Evolutionary conservation across 2,113 vertebrate genomes (phyloP), one percentile per base, ranked within the genome.

Genomic region (Tympanuchus pallidicinctus): DNA sequence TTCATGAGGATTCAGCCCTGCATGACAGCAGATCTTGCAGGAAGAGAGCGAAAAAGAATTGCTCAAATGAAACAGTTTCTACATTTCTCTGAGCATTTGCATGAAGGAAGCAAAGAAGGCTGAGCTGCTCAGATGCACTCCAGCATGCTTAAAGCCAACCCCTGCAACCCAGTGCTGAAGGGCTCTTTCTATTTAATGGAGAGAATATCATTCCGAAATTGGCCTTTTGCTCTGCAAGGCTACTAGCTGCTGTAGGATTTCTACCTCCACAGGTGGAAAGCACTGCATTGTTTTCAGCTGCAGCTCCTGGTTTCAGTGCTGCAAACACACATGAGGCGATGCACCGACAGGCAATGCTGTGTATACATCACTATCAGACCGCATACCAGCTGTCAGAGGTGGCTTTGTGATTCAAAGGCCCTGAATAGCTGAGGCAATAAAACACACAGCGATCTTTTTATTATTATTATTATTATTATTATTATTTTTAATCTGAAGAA

Each of bases 401-500:
- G 45, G 42, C n/a, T 28, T 82, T 60, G 20, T 64, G 52, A 75
- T 45, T 74, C 74, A 66, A 66, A 87, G 70, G 28, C 5, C 5
- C 24, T 61, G 34, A 21, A 32, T 22, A 81, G 21, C 45, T 74
- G 32, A 38, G 56, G 40, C 28, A 77, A 16, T 12, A 61, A 82
- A 74, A 79, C 8, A 70, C 4, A 3, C 27, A 30, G 28, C 22
- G 25, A 20, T 61, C 8, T 4, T 24, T 43, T 71, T 52, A 8
- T 52, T 52, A 1, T 0, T 19, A 36, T 64, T 0, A 1, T 0
- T 19, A 36, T 64, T 0, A 38, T 38, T 17, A 1, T 38, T 0
- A 38, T 38, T 17, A 2, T 38, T 6, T 21, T 56, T 30, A 30
- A 54, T 30, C 27, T 54, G 52, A 28, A 54, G 52, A 54, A 54